Evolutionary conservation across 2,888 invertebrate genomes (phyloP).

Genomic region (Drosophila merina): DNA sequence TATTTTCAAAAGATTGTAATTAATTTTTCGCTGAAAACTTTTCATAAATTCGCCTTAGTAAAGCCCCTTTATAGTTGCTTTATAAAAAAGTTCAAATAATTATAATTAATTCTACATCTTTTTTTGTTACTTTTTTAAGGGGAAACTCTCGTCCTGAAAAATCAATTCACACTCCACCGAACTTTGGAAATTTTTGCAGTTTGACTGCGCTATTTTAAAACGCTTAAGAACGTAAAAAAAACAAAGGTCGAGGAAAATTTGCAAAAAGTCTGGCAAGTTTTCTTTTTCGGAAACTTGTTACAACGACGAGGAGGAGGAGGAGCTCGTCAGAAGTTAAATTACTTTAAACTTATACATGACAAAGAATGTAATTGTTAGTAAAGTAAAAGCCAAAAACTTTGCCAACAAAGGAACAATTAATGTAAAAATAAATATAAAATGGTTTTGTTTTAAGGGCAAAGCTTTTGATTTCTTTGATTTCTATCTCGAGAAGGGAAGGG

Average conservation of each 20-base stretch:
- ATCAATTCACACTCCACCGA: slow-evolving; percentile 39
- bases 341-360: slow-evolving; percentile 61
- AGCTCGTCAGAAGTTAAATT: slow-evolving; percentile 70
- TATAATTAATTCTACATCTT: slow-evolving; percentile 8
- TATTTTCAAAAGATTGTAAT: slow-evolving; percentile 13
- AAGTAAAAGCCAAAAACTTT: slow-evolving; percentile 48
- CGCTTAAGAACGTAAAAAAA: slow-evolving; percentile 28
- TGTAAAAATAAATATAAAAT: slow-evolving; percentile 1
- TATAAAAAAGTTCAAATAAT: not conserved
- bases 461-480: slow-evolving; percentile 1
- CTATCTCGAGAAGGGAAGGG: not conserved
- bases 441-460: not conserved
- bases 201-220: slow-evolving; percentile 28
- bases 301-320: slow-evolving; percentile 14
- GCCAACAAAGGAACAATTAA: slow-evolving; percentile 52
- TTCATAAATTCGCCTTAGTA: not conserved
- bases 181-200: slow-evolving; percentile 25
- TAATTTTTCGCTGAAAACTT: slow-evolving; percentile 8
- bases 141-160: slow-evolving; percentile 2
- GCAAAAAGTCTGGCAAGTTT: slow-evolving; percentile 51
- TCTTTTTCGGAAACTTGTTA: slow-evolving; percentile 11
- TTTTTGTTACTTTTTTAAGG: not conserved
- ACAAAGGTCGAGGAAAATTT: slow-evolving; percentile 27
- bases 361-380: slow-evolving; percentile 33
- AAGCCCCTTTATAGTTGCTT: not conserved